Base-by-base conservation (phyloP, 53 echinoderm and acorn worm species). In the Actinopyga echinites region DNA sequence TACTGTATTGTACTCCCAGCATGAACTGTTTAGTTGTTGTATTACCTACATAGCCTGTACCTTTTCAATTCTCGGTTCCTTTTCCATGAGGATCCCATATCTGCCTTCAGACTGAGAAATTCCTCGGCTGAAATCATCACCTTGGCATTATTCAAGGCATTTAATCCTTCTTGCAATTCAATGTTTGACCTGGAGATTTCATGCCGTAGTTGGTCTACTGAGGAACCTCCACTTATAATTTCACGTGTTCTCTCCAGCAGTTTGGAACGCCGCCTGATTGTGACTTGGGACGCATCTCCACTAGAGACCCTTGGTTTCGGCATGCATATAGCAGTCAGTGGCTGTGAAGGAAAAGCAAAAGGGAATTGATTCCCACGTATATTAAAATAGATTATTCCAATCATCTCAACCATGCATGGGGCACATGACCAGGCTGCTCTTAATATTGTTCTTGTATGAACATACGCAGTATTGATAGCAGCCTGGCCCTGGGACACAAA, bases 41-140 rank as follows among this genome's bases (percentile, higher is more conserved):
- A 8, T 2, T 40, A 0, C 40, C 49, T 15, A 17, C 49, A 49
- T 13, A 49, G 17, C 49, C 49, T 49, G n/a, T n/a, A 71, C 45
- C 45, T 71, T 71, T 71, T 71, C 24, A 24, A 44, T 22, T 71
- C 45, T 26, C 71, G 38, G 5, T 38, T 42, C 8, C 25, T 37
- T 11, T 68, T 69, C 71, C 71, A 71, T 35, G 71, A 71, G 9
- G 21, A 19, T 5, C 71, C 40, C 24, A 71, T 22, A 40, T 71
- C 71, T 44, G 71, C 71, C 44, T 71, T 44, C 4, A 71, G 42
- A n/a, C 42, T 26, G 8, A 71, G 42, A 20, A 71, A 71, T 9
- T 71, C 42, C 13, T 26, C 42, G 6, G 40, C 26, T 40, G 71
- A 44, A n/a, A 71, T 71, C 17, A 42, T 22, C 7, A 25, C 43